Conservation (phyloP, 2,113 vertebrate species). For the Pelecanoides urinatrix region DNA sequence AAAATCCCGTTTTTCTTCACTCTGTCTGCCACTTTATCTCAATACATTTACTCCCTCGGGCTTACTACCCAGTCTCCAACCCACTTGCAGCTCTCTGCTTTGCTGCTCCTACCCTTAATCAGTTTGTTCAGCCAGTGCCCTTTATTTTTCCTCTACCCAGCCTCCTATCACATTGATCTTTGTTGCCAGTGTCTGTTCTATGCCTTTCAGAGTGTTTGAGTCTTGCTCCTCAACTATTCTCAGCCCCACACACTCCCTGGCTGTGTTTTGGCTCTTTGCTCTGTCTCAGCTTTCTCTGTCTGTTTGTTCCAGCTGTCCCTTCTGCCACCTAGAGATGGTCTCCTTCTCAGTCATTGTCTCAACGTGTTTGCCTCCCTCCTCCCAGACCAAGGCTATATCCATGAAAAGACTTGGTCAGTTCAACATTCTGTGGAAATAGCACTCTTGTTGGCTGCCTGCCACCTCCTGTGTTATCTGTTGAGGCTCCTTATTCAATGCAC, state of each 20-base stretch:
- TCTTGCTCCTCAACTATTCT: neutral
- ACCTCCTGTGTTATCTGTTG: neutral
- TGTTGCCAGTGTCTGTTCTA: neutral
- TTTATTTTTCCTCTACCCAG: neutral
- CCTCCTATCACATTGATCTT: neutral
- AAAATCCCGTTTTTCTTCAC: neutral
- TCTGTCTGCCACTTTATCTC: neutral
- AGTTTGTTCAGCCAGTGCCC: neutral
- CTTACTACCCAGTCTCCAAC: neutral
- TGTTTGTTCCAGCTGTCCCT: neutral
- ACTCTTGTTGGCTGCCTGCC: neutral
- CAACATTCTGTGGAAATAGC: neutral
- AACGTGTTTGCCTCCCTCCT: neutral
- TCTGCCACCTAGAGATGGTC: neutral
- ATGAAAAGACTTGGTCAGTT: neutral
- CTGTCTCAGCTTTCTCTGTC: neutral
- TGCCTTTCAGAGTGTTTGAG: neutral
- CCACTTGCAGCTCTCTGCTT: neutral
- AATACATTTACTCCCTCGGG: neutral
- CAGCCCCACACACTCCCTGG: neutral
- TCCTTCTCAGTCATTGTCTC: neutral
- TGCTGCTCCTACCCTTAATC: neutral
- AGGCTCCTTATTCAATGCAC: neutral
- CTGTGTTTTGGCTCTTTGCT: neutral
- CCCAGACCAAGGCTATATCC: neutral